phyloP scores from a whole-genome alignment of 1,140 invertebrate genomes.

The Drosophila kikkawai region DNA sequence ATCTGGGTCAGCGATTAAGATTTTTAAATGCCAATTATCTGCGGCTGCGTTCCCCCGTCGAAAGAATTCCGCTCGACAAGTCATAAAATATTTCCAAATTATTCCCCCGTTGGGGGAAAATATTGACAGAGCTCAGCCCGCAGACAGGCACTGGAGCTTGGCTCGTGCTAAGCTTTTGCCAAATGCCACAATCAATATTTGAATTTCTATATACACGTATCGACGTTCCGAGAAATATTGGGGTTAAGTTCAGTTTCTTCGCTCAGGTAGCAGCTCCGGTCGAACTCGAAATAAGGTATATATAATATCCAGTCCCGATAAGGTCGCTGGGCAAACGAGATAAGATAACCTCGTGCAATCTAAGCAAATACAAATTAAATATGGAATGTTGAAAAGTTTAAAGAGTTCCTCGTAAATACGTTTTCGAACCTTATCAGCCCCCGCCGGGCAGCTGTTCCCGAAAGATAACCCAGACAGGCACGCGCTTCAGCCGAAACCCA shows the following conservation, averaged over 20 bases:
- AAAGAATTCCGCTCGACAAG: slow-evolving; percentile 38
- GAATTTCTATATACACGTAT: slow-evolving; percentile 31
- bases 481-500: slow-evolving; percentile 39
- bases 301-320: slow-evolving; percentile 13
- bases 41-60: background rate
- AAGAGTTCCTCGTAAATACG: slow-evolving; percentile 38
- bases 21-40: slow-evolving; percentile 45
- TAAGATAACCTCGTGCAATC: slow-evolving; percentile 59
- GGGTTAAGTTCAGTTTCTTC: slow-evolving; percentile 74
- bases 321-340: slow-evolving; percentile 44
- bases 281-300: slow-evolving; percentile 7
- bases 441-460: slow-evolving; percentile 55
- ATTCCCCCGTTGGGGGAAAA: slow-evolving; percentile 10
- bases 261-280: slow-evolving; percentile 56
- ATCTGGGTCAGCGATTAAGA: slow-evolving; percentile 56
- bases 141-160: slow-evolving; percentile 43
- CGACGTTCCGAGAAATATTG: slow-evolving; percentile 67
- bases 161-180: slow-evolving; percentile 75
- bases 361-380: slow-evolving; percentile 63
- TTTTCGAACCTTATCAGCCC: slow-evolving; percentile 39
- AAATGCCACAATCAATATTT: slow-evolving; percentile 60
- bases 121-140: slow-evolving; percentile 50
- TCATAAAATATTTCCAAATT: slow-evolving; percentile 30
- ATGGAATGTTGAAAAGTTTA: slow-evolving; percentile 52
- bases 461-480: slow-evolving; percentile 51